Evolutionary conservation across 2,888 invertebrate genomes (phyloP), one percentile per base, ranked within the genome.

Genomic region (Phorcus lineatus): DNA sequence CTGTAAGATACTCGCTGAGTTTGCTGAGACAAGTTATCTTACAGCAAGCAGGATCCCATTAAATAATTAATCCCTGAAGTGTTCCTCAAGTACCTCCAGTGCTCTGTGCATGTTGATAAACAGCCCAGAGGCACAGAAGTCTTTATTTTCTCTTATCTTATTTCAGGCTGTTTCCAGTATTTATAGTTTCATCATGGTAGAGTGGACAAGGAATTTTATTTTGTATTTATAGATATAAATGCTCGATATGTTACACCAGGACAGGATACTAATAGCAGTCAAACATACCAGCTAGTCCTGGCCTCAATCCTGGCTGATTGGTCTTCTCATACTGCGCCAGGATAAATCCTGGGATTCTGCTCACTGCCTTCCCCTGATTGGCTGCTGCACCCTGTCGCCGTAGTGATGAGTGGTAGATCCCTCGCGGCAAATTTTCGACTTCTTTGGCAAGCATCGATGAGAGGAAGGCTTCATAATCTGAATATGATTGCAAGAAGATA

Each of bases 281-380:
- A 40, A n/a, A 24, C 13, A 36, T 78, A 91, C 91, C 90, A 79
- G 91, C 89, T 9, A 91, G 80, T 40, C 87, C 89, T 13, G 90
- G 89, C 24, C 90, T 83, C 6, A 90, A 79, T 19, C 89, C 91
- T 1, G 90, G 91, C 77, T 90, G 90, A 80, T 87, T 88, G 47
- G 88, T 90, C 55, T 84, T 87, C 78, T 91, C 89, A 79, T 90
- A 91, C 80, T 87, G 88, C 19, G 84, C 55, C 22, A 83, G 83
- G 13, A 91, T 81, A 80, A 90, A 87, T 40, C 81, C 78, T 70
- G 91, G 91, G 70, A 91, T 89, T 19, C 82, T 79, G 36, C 81
- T 83, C 7, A 91, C 57, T 24, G 88, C 87, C 74, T 89, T 89
- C n/a, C 87, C 87, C 67, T 88, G 87, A 82, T 83, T 87, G 81